These are phyloP conservation scores for Seira musarum DNA, from an alignment of 2,888 invertebrate genomes.

Conservation along the genomic window DNA sequence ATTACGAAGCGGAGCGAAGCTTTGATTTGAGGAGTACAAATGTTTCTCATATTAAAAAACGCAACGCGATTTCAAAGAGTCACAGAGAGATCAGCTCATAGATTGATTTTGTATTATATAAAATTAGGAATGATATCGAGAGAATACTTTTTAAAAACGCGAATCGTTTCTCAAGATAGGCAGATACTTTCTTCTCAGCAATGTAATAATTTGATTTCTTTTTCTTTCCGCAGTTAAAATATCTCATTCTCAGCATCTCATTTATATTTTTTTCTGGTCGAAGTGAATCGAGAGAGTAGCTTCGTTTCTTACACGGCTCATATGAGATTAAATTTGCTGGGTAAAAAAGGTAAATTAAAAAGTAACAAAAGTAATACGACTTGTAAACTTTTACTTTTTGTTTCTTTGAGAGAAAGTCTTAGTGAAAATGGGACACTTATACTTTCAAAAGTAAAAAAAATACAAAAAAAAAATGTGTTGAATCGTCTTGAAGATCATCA, in stretches of 20 bases:
- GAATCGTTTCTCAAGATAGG: constrained; percentile 36
- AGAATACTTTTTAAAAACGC: constrained; percentile 59
- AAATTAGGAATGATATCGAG: constrained; percentile 62
- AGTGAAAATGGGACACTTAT: constrained; percentile 36
- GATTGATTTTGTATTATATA: constrained; percentile 43
- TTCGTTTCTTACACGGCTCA: constrained; percentile 59
- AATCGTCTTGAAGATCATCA: constrained; percentile 59
- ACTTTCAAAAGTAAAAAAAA: constrained; percentile 47
- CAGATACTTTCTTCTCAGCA: constrained; percentile 42
- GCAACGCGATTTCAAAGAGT: constrained; percentile 44
- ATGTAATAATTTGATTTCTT: constrained; percentile 32
- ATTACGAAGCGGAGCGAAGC: constrained; percentile 58
- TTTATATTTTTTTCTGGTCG: constrained; percentile 25
- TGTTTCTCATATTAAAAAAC: constrained; percentile 35
- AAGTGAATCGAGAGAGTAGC: constrained; percentile 61
- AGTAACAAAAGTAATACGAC: constrained; percentile 18
- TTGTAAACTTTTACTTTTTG: constrained; percentile 13
- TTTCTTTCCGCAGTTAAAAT: constrained; percentile 31
- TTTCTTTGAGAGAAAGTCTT: constrained; percentile 13
- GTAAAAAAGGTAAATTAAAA: constrained; percentile 16
- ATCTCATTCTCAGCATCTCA: constrained; percentile 61
- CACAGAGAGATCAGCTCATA: constrained; percentile 61
- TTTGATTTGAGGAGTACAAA: constrained; percentile 46
- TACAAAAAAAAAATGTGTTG: constrained; percentile 38
- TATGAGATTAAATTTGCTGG: constrained; percentile 22